phyloP scores from a whole-genome alignment of 2,797 vertebrate genomes.

The Phrynocephalus forsythii region DNA sequence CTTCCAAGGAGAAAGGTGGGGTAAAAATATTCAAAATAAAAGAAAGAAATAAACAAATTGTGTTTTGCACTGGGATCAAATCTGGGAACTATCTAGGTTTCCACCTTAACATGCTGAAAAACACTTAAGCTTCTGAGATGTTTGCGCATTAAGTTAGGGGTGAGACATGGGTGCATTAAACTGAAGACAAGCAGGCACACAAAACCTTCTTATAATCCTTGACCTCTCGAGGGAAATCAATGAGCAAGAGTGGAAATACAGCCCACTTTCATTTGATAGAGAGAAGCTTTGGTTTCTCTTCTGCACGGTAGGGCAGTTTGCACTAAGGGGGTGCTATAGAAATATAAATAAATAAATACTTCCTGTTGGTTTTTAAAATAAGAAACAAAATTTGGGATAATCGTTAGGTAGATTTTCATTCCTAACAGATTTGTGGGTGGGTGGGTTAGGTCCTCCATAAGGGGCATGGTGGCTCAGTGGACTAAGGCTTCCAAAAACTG shows the following conservation, averaged over 20 bases:
- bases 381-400: background rate
- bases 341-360: too few relatives aligned
- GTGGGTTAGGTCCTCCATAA: background rate
- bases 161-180: background rate
- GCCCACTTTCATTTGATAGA: conserved; percentile 4
- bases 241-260: background rate
- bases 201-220: background rate
- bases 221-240: conserved; percentile 5
- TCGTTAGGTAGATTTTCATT: conserved; percentile 9
- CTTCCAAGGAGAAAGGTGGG: too few relatives aligned
- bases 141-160: background rate
- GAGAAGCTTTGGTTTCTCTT: background rate
- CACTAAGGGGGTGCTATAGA: background rate
- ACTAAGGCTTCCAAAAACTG: too few relatives aligned
- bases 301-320: too few relatives aligned
- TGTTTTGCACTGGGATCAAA: conserved; percentile 19
- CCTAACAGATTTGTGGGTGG: conserved; percentile 20
- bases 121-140: background rate
- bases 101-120: background rate
- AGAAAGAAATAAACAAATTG: too few relatives aligned
- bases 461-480: too few relatives aligned
- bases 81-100: conserved; percentile 9
- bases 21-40: too few relatives aligned
- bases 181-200: background rate
- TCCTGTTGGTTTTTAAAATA: too few relatives aligned